phyloP scores from a whole-genome alignment of 2,888 invertebrate species.

The Lasioglossum leucozonium region DNA sequence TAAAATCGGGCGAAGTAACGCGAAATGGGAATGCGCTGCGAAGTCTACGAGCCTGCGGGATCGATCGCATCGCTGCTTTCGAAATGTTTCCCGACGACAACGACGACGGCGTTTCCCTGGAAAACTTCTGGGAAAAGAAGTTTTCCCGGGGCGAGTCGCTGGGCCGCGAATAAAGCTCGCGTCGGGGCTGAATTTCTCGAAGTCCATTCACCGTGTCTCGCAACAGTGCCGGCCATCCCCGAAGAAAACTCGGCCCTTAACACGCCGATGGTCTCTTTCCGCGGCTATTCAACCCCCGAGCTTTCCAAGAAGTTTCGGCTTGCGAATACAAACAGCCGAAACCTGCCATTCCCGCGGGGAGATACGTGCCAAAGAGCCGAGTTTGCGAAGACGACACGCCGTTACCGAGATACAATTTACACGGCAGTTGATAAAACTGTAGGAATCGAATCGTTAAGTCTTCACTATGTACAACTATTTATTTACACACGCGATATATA shows the following conservation, averaged over 20 bases:
- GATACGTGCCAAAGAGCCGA: neutral
- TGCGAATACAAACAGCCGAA: neutral
- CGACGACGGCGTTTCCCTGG: neutral
- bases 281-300: neutral
- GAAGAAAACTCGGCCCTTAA: slow-evolving; percentile 33
- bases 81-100: neutral
- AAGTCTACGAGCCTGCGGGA: neutral
- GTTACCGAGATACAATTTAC: neutral
- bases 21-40: neutral
- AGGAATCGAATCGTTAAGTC: too few relatives aligned
- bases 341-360: slow-evolving; percentile 4
- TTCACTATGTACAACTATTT: too few relatives aligned
- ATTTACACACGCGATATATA: too few relatives aligned
- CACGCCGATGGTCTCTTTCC: slow-evolving; percentile 18
- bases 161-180: neutral
- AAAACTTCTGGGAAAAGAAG: slow-evolving; percentile 22
- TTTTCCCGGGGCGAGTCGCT: neutral
- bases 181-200: slow-evolving; percentile 8
- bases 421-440: neutral
- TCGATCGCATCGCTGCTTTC: neutral
- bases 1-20: neutral
- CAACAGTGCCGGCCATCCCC: neutral
- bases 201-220: slow-evolving; percentile 9
- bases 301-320: neutral
- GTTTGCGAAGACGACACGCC: neutral